Percentiles rank a stretch among this genome's conserved stretches.
phyloP scores from a whole-genome alignment of 1,140 invertebrate species.

The Plodia interpunctella region DNA sequence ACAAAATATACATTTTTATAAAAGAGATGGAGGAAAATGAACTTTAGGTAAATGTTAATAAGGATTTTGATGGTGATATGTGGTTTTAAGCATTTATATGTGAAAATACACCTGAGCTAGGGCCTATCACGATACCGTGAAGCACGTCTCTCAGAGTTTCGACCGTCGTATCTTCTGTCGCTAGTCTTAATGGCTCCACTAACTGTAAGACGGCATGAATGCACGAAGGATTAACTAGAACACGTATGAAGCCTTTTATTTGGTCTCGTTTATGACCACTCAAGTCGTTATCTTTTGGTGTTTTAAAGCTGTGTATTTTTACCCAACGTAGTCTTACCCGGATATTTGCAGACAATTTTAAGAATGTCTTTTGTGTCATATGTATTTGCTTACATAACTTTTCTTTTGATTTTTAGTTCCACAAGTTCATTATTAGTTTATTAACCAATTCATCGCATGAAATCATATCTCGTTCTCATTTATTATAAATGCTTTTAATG shows the following conservation, averaged over 20 bases:
- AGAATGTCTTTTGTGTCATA: not conserved
- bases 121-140: constrained; percentile 55
- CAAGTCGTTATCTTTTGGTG: not conserved
- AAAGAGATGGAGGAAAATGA: not conserved
- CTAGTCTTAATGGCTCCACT: constrained; percentile 49
- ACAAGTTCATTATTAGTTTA: not conserved
- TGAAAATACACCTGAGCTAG: constrained; percentile 46
- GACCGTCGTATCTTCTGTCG: constrained; percentile 36
- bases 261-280: constrained; percentile 1
- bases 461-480: not conserved
- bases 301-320: not conserved
- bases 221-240: constrained; percentile 40
- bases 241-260: constrained; percentile 8
- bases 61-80: not conserved
- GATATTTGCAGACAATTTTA: not conserved
- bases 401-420: too few relatives aligned
- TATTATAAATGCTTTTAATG: constrained; percentile 20
- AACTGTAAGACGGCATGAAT: constrained; percentile 51
- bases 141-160: constrained; percentile 45
- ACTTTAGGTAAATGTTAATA: constrained; percentile 4
- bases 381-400: not conserved
- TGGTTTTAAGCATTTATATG: constrained; percentile 23
- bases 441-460: not conserved
- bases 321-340: not conserved
- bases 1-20: constrained; percentile 10